Percentiles rank a stretch among this genome's conserved stretches.
These are phyloP conservation scores for Dichetophora obliterata DNA, from an alignment of 2,888 invertebrate species.

Conservation along the genomic window DNA sequence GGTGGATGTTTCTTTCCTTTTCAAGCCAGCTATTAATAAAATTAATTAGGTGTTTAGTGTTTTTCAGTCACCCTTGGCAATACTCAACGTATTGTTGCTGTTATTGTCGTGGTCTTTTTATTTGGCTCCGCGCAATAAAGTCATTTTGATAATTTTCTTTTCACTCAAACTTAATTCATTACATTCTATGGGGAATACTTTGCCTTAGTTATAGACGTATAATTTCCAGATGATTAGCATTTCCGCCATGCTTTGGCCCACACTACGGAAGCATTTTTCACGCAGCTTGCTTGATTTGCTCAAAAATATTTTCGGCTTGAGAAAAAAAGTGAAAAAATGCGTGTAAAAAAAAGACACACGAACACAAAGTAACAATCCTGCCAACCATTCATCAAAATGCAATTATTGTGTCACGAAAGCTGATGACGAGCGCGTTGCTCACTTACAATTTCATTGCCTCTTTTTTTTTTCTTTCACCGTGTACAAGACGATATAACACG, in stretches of 20 bases:
- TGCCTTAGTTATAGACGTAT: conserved; percentile 9
- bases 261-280: conserved; percentile 18
- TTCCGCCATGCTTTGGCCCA: conserved; percentile 45
- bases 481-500: neutral
- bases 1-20: too few relatives aligned
- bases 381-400: conserved; percentile 5
- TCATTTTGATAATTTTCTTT: neutral
- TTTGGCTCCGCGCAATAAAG: neutral
- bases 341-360: neutral
- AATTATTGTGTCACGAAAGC: conserved; percentile 21
- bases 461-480: neutral
- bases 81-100: neutral
- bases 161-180: too few relatives aligned
- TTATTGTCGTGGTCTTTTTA: neutral
- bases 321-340: neutral
- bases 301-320: neutral
- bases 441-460: conserved; percentile 9
- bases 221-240: conserved; percentile 52
- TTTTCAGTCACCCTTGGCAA: conserved; percentile 9
- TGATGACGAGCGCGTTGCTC: neutral
- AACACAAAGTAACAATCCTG: conserved; percentile 8
- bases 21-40: neutral
- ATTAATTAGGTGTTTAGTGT: conserved; percentile 33
- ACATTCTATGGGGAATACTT: neutral
- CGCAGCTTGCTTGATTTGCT: conserved; percentile 1